phyloP scores from a whole-genome alignment of 2,888 invertebrate species.

The Lepidonotus clava region DNA sequence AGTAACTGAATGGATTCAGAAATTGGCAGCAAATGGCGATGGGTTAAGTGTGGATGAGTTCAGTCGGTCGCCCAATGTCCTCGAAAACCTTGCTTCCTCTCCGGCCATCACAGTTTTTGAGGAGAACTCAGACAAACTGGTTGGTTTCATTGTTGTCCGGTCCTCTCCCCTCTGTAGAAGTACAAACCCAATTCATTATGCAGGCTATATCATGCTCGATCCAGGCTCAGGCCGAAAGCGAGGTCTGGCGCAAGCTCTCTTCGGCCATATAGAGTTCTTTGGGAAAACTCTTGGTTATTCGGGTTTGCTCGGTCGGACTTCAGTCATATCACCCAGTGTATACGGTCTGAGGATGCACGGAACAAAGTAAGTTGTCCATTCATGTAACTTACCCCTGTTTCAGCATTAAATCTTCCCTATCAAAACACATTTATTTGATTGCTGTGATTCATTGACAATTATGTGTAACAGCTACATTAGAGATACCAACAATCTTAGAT shows the following conservation, averaged over 20 bases:
- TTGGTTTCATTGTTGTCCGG: neutral
- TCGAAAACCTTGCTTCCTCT: neutral
- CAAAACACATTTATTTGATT: too few species aligned
- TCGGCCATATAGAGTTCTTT: neutral
- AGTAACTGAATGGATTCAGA: neutral
- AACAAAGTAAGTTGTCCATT: neutral
- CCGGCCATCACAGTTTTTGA: neutral
- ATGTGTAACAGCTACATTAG: too few species aligned
- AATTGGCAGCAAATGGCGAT: neutral
- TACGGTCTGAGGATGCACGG: neutral
- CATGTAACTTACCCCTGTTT: too few species aligned
- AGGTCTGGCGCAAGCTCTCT: neutral
- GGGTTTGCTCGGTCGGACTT: neutral
- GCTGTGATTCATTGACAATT: too few species aligned
- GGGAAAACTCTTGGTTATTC: neutral
- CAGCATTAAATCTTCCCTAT: too few species aligned
- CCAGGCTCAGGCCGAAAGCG: neutral
- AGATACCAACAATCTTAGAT: too few species aligned
- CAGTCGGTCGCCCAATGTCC: neutral
- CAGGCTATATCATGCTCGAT: neutral
- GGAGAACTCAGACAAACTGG: neutral
- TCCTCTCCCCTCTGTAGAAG: neutral
- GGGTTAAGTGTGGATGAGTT: neutral
- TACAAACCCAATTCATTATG: neutral
- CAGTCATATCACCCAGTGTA: neutral